Base-by-base conservation (phyloP, 2,797 vertebrate species). In the Amblyopsis hoosieri region DNA sequence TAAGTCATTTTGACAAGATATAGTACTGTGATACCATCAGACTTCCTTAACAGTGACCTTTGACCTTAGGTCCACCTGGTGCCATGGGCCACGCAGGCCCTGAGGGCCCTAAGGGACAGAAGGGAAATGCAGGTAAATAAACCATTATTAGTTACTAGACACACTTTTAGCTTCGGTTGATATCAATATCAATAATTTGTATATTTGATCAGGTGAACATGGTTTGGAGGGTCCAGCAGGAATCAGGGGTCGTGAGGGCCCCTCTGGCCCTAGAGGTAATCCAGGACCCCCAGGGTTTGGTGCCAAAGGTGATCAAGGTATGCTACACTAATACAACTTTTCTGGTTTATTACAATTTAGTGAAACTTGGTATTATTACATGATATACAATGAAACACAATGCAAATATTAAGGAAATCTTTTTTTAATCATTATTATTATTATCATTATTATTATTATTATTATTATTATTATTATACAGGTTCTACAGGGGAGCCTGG, bases 281-380 rank as follows among this genome's bases (percentile, higher is more conserved):
- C 81, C 93, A 1, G 97, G 97, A 52, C 80, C 88, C 31, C 58
- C 93, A 83, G 94, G 96, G 31, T 77, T 87, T 82, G 95, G 94
- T 91, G 82, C 89, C 68, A 99, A 99, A 88, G 97, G 96, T 66
- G 96, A 98, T 47, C 95, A 79, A 95, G 96, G 95, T 97, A 93
- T 0, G 37, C 17, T 53, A 12, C 42, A 0, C 8, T 9, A 17
- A 47, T 19, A 59, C 0, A 58, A 49, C 2, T 7, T 49, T 31
- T 12, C 9, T 8, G 42, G 2, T 49, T 3, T 29, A 9, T 56
- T 5, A 64, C 19, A 42, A 12, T 17, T 45, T 59, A 23, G 37
- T 23, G 8, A 31, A 49, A 64, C 1, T 60, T 0, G 37, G 37
- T 42, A 42, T 42, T 42, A 42, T 42, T 42, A 9, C 7, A 42